Percentiles rank a stretch among this genome's conserved stretches.
Conservation (phyloP, 2,797 vertebrate genomes). For the Sparidentex hasta region DNA sequence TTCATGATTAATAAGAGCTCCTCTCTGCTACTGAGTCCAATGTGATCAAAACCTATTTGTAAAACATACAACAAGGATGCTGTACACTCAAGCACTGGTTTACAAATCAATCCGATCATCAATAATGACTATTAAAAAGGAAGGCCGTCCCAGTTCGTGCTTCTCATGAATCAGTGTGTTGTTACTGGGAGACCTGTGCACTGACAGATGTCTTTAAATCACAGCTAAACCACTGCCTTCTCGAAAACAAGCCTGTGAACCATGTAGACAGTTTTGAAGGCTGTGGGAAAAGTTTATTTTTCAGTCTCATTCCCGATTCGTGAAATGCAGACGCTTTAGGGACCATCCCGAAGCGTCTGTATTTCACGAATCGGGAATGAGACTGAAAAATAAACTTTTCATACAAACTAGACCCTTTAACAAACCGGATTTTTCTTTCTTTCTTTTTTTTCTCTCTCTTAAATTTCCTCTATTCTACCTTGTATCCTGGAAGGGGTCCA, state of each 20-base stretch:
- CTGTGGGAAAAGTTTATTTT: too few relatives aligned
- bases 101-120: background rate
- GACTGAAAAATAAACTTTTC: too few relatives aligned
- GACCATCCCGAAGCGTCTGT: too few relatives aligned
- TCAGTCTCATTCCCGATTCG: too few relatives aligned
- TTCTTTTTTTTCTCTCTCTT: too few relatives aligned
- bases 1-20: too few relatives aligned
- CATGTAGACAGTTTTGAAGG: too few relatives aligned
- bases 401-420: background rate
- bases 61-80: background rate
- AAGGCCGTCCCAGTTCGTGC: background rate
- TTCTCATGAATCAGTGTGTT: background rate
- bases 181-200: background rate
- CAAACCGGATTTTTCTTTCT: too few relatives aligned
- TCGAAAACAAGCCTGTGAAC: background rate
- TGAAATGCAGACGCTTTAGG: too few relatives aligned
- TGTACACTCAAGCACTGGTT: background rate
- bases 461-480: fast-evolving
- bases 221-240: background rate
- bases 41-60: background rate
- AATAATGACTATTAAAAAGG: background rate
- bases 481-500: background rate
- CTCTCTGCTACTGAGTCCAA: background rate
- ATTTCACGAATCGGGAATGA: too few relatives aligned
- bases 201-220: background rate